Base-by-base conservation (phyloP, 2,888 invertebrate species). In the Hetaerina titia region DNA sequence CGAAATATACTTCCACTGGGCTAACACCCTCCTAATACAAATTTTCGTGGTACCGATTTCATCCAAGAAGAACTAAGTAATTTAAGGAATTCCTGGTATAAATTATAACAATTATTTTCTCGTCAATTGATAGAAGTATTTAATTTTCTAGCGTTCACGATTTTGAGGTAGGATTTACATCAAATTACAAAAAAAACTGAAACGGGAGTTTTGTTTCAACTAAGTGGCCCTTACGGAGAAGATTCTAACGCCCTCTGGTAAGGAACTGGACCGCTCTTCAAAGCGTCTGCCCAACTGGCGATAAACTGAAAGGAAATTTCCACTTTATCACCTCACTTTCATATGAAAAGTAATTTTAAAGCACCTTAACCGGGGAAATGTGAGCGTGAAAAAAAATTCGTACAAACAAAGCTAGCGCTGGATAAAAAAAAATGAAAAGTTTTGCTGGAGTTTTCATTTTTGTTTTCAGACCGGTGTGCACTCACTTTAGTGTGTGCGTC, bases 361-460 rank as follows among this genome's bases (percentile, higher is more conserved):
- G n/a, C n/a, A n/a, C 69, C n/a, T 69, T 69, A 69, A n/a, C 69
- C 6, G 22, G 1, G 45, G 69, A n/a, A n/a, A 69, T n/a, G 69
- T n/a, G 69, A 63, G 63, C n/a, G n/a, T 7, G 69, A 69, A 69
- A 13, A 69, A 69, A 69, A 69, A 69, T n/a, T n/a, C 69, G 6
- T n/a, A n/a, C 69, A n/a, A 69, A 69, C n/a, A 69, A 69, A n/a
- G 69, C 69, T 69, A n/a, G n/a, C 11, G 69, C 69, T n/a, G 11
- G n/a, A n/a, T n/a, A n/a, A n/a, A 69, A 69, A n/a, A 69, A 69
- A 69, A 9, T 69, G n/a, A n/a, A 69, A 69, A 69, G n/a, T 69
- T 69, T 69, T n/a, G 9, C 69, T n/a, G n/a, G 69, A 69, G n/a
- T 69, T 69, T 69, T 69, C 69, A 69, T 69, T 69, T 69, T 69